Evolutionary conservation across 2,113 vertebrate genomes (phyloP), one percentile per base, ranked within the genome.

Genomic region (Istiophorus platypterus): DNA sequence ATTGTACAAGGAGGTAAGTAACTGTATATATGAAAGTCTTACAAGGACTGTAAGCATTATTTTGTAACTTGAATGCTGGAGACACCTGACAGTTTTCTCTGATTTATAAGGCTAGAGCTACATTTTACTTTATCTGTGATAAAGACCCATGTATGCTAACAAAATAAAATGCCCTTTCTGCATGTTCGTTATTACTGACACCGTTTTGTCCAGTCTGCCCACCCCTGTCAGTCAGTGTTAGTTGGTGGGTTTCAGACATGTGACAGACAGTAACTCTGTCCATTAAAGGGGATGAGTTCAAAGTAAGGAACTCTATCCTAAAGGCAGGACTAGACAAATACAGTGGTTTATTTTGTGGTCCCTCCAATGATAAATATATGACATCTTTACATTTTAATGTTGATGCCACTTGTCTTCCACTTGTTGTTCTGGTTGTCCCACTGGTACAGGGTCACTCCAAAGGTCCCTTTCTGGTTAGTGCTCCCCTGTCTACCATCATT

Each of bases 401-500:
- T 65, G 27, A 70, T 10, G 54, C 18, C 17, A 54, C 31, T 27
- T 54, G 17, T 52, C 45, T 29, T 72, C 29, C 41, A n/a, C n/a
- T n/a, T n/a, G n/a, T n/a, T n/a, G n/a, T n/a, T n/a, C n/a, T n/a
- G n/a, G n/a, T n/a, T n/a, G n/a, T n/a, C n/a, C n/a, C n/a, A 7
- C 42, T 71, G 26, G 76, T 31, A 1, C 72, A 99, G 98, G 98
- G 98, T 86, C 98, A 99, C 85, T 99, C 98, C 10, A 99, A 99
- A 91, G 98, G 98, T 70, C 98, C 98, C 86, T 99, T 99, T 90
- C 94, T 99, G 87, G 98, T 99, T 81, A 99, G 98, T 12, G 98
- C 98, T 7, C 98, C 98, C 0, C 94, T 99, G 70, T 99, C 98
- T 77, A 99, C 98, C 77, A 99, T 99, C 91, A 99, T 99, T 87